Evolutionary conservation across 1,140 invertebrate species (phyloP), one percentile per base, ranked within the genome.

Genomic region (Drosophila albomicans): DNA sequence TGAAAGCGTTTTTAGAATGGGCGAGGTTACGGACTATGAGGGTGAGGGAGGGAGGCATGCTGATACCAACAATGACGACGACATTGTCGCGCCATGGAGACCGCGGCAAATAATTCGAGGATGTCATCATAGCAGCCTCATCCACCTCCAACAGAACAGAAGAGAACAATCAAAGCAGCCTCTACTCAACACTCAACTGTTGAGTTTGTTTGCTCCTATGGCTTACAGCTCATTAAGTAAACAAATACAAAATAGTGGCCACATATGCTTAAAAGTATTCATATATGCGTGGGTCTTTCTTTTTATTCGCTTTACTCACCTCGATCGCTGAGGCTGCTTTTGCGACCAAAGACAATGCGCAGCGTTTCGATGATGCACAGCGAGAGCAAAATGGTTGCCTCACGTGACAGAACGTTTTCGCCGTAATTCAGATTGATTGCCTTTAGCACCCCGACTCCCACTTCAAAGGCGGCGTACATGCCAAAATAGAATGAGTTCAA

Each of bases 271-370:
- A 51, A 30, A 20, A 15, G 32, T 8, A 28, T 35, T 1, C 7
- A 6, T 41, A 20, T 68, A 10, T 28, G 8, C 8, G 20, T 32
- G 38, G n/a, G 1, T 35, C 28, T 11, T 28, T n/a, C 6, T 28
- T 15, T 54, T 49, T 6, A 4, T 25, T 48, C 28, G 10, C 28
- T 71, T 54, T 77, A 88, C 94, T 94, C 93, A 95, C 95, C 95
- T 91, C 95, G 95, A 93, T 98, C 97, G 25, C 97, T 97, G 79
- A 98, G 93, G 93, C 98, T 98, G 79, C 97, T 97, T 93, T 96
- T 96, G 82, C 96, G 94, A 13, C 97, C 97, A 78, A 97, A 92
- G 93, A 96, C 95, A 77, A 97, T 96, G 79, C 98, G 94, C 57
- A 97, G 93, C 51, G 95, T 94, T 94, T 98, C 97, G 5, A 97